These are phyloP conservation scores for Plumapathes pennacea DNA, from an alignment of 92 coral and sea anemone species.

Conservation along the genomic window DNA sequence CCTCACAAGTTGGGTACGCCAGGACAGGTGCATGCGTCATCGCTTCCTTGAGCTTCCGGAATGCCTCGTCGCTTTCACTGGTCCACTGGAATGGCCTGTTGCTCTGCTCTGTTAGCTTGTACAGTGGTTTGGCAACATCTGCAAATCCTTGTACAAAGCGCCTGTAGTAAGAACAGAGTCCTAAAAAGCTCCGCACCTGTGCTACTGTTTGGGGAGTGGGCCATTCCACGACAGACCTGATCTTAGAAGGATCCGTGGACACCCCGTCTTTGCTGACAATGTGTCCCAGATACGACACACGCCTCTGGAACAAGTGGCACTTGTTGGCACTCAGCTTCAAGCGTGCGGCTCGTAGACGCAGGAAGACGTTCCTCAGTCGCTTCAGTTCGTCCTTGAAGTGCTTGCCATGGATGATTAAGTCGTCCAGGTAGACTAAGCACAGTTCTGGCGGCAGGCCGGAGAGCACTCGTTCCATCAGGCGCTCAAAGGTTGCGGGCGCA, in stretches of 20 bases:
- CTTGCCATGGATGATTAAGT: constrained; percentile 12
- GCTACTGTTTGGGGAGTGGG: background rate
- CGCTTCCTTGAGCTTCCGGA: constrained; percentile 2
- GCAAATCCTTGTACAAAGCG: constrained; percentile 15
- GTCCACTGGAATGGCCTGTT: constrained; percentile 13
- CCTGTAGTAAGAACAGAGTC: constrained; percentile 16
- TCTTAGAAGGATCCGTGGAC: constrained; percentile 15
- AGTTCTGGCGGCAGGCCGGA: constrained; percentile 10
- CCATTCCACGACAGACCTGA: constrained; percentile 4
- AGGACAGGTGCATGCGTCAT: constrained; percentile 6
- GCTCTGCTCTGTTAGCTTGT: constrained; percentile 8
- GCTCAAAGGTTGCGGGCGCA: constrained; percentile 25
- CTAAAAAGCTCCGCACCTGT: constrained; percentile 6
- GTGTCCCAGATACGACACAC: constrained; percentile 19
- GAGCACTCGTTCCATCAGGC: constrained; percentile 15
- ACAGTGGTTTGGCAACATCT: constrained; percentile 10
- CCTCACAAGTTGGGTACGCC: constrained; percentile 3
- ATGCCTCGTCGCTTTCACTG: constrained; percentile 7
- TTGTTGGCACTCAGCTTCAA: constrained; percentile 11
- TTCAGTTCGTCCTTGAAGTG: constrained; percentile 6
- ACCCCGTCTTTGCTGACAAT: constrained; percentile 17
- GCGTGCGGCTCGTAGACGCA: background rate
- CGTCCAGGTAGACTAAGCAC: constrained; percentile 30
- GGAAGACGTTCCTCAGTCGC: background rate
- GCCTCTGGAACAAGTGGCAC: constrained; percentile 11